A percentile compares a stretch with the other conserved stretches of the same genome.
Evolutionary conservation across 2,113 vertebrate species (phyloP).

Genomic region (Gopherus flavomarginatus): DNA sequence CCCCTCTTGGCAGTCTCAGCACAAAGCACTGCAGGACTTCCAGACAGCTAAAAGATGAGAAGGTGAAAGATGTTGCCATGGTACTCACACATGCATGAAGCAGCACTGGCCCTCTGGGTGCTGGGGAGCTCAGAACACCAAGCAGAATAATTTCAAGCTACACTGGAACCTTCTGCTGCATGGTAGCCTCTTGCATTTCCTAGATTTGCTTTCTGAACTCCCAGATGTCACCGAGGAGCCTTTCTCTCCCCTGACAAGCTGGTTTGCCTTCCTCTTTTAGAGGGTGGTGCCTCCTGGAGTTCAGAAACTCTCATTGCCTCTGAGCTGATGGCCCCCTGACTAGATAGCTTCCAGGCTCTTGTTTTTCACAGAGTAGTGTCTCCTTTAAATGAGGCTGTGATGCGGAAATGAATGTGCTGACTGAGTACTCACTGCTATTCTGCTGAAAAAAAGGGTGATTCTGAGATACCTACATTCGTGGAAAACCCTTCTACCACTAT

Average conservation of each 20-base stretch:
- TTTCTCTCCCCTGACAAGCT: neutral
- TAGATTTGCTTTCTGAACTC: constrained; percentile 23
- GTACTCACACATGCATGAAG: constrained; percentile 67
- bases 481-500: neutral
- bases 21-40: constrained; percentile 80
- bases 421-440: neutral
- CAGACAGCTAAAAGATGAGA: constrained; percentile 64
- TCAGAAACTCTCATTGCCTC: neutral
- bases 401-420: neutral
- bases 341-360: neutral
- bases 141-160: neutral
- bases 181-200: neutral
- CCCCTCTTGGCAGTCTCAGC: constrained; percentile 80
- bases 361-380: neutral
- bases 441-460: neutral
- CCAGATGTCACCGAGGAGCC: rapidly evolving
- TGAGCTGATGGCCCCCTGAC: rapidly evolving
- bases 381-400: neutral
- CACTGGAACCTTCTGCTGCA: neutral
- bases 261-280: neutral
- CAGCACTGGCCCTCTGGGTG: constrained; percentile 28
- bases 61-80: constrained; percentile 79
- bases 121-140: neutral
- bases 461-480: neutral
- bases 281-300: neutral